A percentile compares a stretch with the other conserved stretches of the same genome.
These are phyloP conservation scores for Sus cebifrons DNA, from an alignment of 2,797 vertebrate species.

Conservation along the genomic window DNA sequence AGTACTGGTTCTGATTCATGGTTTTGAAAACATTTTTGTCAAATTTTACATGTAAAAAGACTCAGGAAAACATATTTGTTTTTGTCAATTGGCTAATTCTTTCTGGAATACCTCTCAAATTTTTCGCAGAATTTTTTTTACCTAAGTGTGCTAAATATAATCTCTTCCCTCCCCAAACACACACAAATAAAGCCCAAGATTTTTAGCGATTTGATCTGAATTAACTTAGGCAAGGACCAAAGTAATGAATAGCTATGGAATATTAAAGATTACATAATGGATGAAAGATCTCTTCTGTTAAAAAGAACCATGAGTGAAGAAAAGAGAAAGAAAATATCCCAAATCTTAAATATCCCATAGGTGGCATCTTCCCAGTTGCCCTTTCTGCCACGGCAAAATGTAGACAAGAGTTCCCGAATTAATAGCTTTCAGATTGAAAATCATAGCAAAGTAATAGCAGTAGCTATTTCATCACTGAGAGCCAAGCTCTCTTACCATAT, in stretches of 20 bases:
- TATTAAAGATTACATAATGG: neutral
- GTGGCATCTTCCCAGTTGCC: neutral
- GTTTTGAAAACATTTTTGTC: neutral
- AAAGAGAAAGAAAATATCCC: neutral
- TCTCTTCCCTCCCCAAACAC: neutral
- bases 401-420: neutral
- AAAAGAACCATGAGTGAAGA: neutral
- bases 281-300: neutral
- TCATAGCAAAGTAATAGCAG: neutral
- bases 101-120: neutral
- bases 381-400: neutral
- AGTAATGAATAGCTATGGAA: neutral
- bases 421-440: neutral
- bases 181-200: neutral
- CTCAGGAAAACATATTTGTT: neutral
- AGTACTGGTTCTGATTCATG: neutral
- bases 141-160: neutral
- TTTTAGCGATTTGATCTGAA: conserved; percentile 3
- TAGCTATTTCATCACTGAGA: neutral
- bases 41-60: conserved; percentile 26
- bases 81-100: neutral
- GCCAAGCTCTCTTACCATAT: neutral
- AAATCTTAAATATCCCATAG: neutral
- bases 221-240: neutral
- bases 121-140: neutral